These are phyloP conservation scores for Luehdorfia chinensis DNA, from an alignment of 1,140 invertebrate species.

Conservation along the genomic window DNA sequence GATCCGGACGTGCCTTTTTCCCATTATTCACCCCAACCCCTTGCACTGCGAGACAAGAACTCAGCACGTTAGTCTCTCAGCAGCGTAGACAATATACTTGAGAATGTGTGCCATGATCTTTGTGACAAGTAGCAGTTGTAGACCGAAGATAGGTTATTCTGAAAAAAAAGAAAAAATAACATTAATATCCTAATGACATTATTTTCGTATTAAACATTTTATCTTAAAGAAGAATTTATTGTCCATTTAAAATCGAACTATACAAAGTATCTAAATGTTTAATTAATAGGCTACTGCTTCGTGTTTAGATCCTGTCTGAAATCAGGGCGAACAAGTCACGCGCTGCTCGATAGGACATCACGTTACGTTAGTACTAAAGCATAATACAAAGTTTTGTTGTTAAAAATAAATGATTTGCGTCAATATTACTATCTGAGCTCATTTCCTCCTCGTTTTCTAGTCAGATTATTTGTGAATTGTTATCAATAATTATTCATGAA, in stretches of 20 bases:
- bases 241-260: slow-evolving; percentile 7
- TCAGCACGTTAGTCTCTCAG: slow-evolving; percentile 34
- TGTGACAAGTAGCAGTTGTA: slow-evolving; percentile 19
- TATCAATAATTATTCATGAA: too few species aligned
- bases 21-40: slow-evolving; percentile 70
- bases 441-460: too few species aligned
- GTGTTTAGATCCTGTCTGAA: slow-evolving; percentile 62
- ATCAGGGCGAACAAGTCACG: slow-evolving; percentile 70
- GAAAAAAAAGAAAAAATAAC: slow-evolving; percentile 45
- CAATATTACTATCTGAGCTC: too few species aligned
- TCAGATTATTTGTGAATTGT: too few species aligned
- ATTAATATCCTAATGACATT: too few species aligned
- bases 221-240: not conserved
- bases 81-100: slow-evolving; percentile 19
- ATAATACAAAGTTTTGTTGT: slow-evolving; percentile 9
- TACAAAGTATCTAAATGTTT: slow-evolving; percentile 40
- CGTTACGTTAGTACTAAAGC: slow-evolving; percentile 30
- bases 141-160: slow-evolving; percentile 34
- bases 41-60: slow-evolving; percentile 37
- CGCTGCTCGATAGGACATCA: slow-evolving; percentile 49
- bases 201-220: too few species aligned
- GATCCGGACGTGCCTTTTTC: slow-evolving; percentile 72
- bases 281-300: slow-evolving; percentile 58
- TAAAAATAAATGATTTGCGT: too few species aligned
- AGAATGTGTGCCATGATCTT: slow-evolving; percentile 47